phyloP scores from a whole-genome alignment of 92 coral and sea anemone species.

The Hydrozoanthus gracilis region DNA sequence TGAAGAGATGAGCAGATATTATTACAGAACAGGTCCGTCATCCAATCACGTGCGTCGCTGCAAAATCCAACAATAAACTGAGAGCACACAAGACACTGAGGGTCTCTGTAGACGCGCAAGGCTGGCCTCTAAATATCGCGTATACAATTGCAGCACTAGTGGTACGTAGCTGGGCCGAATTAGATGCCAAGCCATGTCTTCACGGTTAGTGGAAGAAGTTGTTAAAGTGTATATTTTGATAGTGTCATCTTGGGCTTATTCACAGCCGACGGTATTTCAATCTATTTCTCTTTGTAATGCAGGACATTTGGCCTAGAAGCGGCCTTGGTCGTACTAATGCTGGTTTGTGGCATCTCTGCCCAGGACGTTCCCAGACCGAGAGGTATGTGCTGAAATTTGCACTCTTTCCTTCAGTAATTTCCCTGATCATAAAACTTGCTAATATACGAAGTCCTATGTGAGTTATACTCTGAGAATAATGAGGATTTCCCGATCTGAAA shows the following conservation, averaged over 20 bases:
- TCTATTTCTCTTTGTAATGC: conserved; percentile 32
- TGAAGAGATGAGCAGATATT: conserved; percentile 32
- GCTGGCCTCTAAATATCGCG: conserved; percentile 66
- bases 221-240: neutral
- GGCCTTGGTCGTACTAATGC: conserved; percentile 71
- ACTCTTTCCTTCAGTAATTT: neutral
- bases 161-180: conserved; percentile 94
- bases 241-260: neutral
- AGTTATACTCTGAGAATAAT: neutral
- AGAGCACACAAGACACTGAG: conserved; percentile 75
- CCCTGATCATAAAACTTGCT: conserved; percentile 25
- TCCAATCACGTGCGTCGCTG: conserved; percentile 53
- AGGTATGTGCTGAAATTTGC: conserved; percentile 56
- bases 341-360: conserved; percentile 80
- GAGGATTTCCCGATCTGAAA: neutral
- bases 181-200: conserved; percentile 86
- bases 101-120: conserved; percentile 74
- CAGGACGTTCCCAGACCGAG: conserved; percentile 80
- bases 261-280: conserved; percentile 8
- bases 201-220: conserved; percentile 68
- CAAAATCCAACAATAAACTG: conserved; percentile 65
- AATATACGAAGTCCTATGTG: neutral
- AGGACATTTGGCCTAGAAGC: conserved; percentile 77
- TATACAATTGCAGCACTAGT: conserved; percentile 85
- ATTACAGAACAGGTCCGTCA: conserved; percentile 30